Percentiles rank a stretch among this genome's conserved stretches.
Evolutionary conservation across 2,888 invertebrate genomes (phyloP).

Genomic region (Scrobipalpa costella): DNA sequence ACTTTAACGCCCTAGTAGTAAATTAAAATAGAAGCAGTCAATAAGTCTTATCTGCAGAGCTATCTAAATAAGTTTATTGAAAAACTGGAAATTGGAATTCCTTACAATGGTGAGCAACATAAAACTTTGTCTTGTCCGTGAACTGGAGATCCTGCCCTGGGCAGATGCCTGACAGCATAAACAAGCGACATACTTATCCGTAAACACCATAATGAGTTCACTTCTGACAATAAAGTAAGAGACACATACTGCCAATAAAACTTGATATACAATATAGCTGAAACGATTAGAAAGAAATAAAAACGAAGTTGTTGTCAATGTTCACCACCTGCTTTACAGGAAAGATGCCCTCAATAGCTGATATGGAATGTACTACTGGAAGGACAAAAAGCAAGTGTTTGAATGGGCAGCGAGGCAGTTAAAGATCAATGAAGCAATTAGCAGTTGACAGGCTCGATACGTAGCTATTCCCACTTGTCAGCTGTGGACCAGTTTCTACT

Average conservation of each 20-base stretch:
- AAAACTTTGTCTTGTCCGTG: conserved; percentile 16
- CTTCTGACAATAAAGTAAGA: conserved; percentile 1
- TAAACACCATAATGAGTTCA: conserved; percentile 1
- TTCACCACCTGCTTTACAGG: conserved; percentile 17
- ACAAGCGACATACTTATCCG: not conserved
- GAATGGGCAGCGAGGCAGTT: conserved; percentile 16
- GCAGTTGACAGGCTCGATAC: conserved; percentile 27
- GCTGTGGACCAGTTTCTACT: conserved; percentile 21
- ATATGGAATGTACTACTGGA: conserved; percentile 19
- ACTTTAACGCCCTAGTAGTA: not conserved
- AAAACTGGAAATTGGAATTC: conserved; percentile 17
- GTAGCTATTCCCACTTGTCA: conserved; percentile 19
- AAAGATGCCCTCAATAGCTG: conserved; percentile 19
- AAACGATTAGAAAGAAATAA: conserved; percentile 19
- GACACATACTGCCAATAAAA: conserved; percentile 15
- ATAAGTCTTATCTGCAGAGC: conserved; percentile 4
- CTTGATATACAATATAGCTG: conserved; percentile 18
- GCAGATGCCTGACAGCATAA: conserved; percentile 17
- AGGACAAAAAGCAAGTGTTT: conserved; percentile 16
- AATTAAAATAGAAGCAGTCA: conserved; percentile 12
- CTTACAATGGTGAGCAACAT: conserved; percentile 11
- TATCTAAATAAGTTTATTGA: conserved; percentile 13
- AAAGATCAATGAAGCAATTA: conserved; percentile 29
- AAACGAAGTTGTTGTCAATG: conserved; percentile 8
- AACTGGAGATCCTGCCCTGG: not conserved